Base-by-base conservation (phyloP, 2,797 vertebrate genomes). In the Morus bassanus region DNA sequence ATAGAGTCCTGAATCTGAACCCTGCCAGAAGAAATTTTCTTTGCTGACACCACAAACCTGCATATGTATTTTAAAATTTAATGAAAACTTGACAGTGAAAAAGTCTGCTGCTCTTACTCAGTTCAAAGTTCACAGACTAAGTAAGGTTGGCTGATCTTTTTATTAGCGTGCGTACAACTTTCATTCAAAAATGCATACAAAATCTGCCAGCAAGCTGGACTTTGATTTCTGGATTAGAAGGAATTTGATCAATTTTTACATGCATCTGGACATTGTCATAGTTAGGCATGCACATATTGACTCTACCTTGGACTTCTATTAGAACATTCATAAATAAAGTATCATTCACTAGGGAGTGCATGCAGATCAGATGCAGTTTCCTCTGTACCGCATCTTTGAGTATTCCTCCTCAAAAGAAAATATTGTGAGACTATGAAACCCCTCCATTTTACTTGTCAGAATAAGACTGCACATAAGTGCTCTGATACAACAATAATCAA, bases 51-150 rank as follows among this genome's bases (percentile, higher is more conserved):
- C 48, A 84, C 63, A 97, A 91, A 82, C 41, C 31, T 59, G 33
- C 23, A 15, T 61, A 79, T 22, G 35, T 48, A 43, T 83, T 94
- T 96, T 95, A 96, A 88, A 92, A 84, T 92, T 96, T 96, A 95
- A 97, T 91, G 89, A 93, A 77, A 94, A 64, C 23, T 28, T 85
- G 70, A 90, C 63, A 92, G 75, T 48, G 2, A 4, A 79, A 67
- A 45, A 51, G 28, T 57, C 74, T 77, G 59, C n/a, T 92, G 23
- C 46, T 70, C 41, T 85, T 93, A 64, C 22, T 72, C 51, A 59
- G 85, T 37, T 94, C 70, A 86, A 67, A 94, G 67, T 95, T 94
- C 91, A 56, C 48, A 46, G 60, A 73, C 33, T 93, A 88, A 72
- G 37, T 60, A 51, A 84, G 39, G 64, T 21, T 90, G 27, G 6